Base-by-base conservation (phyloP, 2,888 invertebrate genomes). In the Ophion slaviceki region DNA sequence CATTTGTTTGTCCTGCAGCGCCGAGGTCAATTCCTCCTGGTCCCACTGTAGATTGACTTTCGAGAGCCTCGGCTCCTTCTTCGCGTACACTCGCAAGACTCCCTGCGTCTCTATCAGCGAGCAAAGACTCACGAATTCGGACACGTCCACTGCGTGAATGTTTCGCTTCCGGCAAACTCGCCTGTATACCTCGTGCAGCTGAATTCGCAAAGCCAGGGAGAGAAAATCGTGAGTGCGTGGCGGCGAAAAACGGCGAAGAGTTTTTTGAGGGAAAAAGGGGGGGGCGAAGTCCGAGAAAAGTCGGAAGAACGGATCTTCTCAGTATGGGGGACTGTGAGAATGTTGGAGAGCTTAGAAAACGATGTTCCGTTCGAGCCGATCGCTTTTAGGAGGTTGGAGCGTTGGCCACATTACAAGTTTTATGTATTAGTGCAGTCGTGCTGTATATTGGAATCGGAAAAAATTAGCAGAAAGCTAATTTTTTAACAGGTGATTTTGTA, bases 31-130 rank as follows among this genome's bases (percentile, higher is more conserved):
- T 92, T 98, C 98, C 72, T 96, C 96, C 93, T 97, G 97, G 94
- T 98, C 97, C 97, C 98, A 97, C 92, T 97, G 96, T 90, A 99
- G 94, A 86, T 95, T 95, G 32, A 99, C 95, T 95, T 97, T 96
- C 36, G 95, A 95, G 20, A 95, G 94, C 84, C 96, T 95, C n/a
- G 95, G 94, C 90, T 96, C 96, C 87, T 96, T 96, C 91, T 96
- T 95, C 85, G 95, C 94, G 82, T 95, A 94, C 53, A 96, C 94
- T 89, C 96, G 96, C 88, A 98, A 93, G 85, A 98, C 96, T 45
- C 98, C 98, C 86, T 96, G 95, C 0, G 98, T 96, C 94, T 98
- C 98, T 77, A 99, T 96, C 82, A 98, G 94, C 62, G 96, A 95
- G 91, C 97, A 97, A 75, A 98, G 95, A 85, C 97, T 96, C 1